Evolutionary conservation across 2,113 vertebrate genomes (phyloP), one percentile per base, ranked within the genome.

Genomic region (Dunckerocampus dactyliophorus): DNA sequence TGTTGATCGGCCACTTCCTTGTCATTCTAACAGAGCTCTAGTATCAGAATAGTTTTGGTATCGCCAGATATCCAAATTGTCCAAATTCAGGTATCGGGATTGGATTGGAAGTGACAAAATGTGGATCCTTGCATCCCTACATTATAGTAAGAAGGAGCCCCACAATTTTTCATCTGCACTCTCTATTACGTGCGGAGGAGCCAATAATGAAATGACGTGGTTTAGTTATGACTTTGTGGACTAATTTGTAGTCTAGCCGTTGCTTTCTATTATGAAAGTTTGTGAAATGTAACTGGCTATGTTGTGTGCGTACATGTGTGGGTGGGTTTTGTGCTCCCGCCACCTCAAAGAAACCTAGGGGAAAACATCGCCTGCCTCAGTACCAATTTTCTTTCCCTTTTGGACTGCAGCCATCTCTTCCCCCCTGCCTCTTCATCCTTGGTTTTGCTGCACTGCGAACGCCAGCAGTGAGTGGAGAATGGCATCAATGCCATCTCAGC

Each of bases 401-500:
- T 65, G 14, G 0, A 0, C 50, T 53, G 24, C 7, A 11, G 34
- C 24, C 39, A 48, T 62, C 56, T 56, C 60, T 45, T 8, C 43
- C 47, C 69, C 56, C 71, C 58, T 68, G 45, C 24, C 65, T 53
- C 63, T 62, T 66, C 22, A 37, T 76, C 65, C 75, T 85, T 74
- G 43, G 28, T 81, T 62, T 75, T 82, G 76, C 75, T 81, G 79
- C 79, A 79, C 50, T 79, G 80, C 67, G 34, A 77, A 80, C 65
- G 63, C 53, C 62, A 73, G 72, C 76, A 76, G 79, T 71, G 73
- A 65, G 34, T 56, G 58, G 65, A 62, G 71, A 74, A 65, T 83
- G 80, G 76, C 83, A 59, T 61, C 63, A 70, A 81, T 74, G 69
- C 72, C 59, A 62, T 46, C 72, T 77, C 65, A 76, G 72, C 82